Evolutionary conservation across 2,113 vertebrate species (phyloP).

Genomic region (Paracanthobrama guichenoti): DNA sequence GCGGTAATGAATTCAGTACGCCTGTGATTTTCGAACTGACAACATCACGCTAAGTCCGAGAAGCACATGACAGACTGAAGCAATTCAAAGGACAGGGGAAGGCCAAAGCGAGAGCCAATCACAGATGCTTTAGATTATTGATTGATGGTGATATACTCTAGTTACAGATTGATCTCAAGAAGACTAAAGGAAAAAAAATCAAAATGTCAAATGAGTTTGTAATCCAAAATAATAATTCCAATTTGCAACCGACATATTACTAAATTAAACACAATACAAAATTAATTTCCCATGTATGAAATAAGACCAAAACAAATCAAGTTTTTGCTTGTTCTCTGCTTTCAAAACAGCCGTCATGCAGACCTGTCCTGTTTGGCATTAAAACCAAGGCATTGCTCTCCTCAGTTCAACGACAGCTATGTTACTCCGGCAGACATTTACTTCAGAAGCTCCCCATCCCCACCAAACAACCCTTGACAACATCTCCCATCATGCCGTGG

Average conservation of each 20-base stretch:
- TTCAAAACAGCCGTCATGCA: neutral
- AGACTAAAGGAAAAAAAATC: constrained; percentile 20
- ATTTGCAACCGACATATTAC: neutral
- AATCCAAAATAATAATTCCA: constrained; percentile 6
- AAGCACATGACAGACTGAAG: constrained; percentile 38
- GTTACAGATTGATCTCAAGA: constrained; percentile 14
- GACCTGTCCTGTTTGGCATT: constrained; percentile 1
- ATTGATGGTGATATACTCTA: constrained; percentile 36
- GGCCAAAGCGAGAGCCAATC: constrained; percentile 15
- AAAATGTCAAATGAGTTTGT: constrained; percentile 3
- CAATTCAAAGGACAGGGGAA: constrained; percentile 47
- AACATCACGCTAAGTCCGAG: constrained; percentile 64
- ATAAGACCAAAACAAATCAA: constrained; percentile 31
- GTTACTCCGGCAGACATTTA: constrained; percentile 60
- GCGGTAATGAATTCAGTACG: constrained; percentile 98
- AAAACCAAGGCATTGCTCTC: constrained; percentile 4
- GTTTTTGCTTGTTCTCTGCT: neutral
- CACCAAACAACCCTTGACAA: constrained; percentile 75
- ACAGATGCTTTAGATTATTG: constrained; percentile 15
- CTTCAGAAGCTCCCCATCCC: constrained; percentile 64
- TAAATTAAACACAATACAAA: constrained; percentile 17
- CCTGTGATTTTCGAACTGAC: constrained; percentile 88
- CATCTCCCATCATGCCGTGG: constrained; percentile 61
- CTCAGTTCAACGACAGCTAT: constrained; percentile 41
- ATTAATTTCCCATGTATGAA: constrained; percentile 5